phyloP scores from a whole-genome alignment of 2,888 invertebrate genomes.

The Psococerastis gibbosa region DNA sequence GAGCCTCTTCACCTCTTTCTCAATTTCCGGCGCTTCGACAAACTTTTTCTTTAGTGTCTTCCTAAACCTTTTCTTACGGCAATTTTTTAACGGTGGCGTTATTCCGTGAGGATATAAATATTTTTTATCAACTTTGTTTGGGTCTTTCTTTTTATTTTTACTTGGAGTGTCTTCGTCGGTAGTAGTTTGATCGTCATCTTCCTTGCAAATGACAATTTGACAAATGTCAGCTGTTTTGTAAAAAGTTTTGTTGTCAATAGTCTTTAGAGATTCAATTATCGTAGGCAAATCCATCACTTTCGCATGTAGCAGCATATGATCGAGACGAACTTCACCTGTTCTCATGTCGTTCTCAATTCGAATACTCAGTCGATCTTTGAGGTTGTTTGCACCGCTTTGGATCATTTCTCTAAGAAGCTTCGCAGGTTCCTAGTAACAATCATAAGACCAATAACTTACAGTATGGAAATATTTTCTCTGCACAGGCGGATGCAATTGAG shows the following conservation, averaged over 20 bases:
- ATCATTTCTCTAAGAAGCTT: slow-evolving; percentile 54
- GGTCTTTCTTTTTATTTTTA: slow-evolving; percentile 69
- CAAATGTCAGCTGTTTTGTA: slow-evolving; percentile 96
- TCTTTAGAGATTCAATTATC: slow-evolving; percentile 82
- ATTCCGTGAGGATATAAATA: slow-evolving; percentile 90
- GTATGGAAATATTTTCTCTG: no score
- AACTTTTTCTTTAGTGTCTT: slow-evolving; percentile 94
- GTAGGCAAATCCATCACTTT: slow-evolving; percentile 86
- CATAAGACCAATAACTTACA: no score
- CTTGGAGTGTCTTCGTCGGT: slow-evolving; percentile 57
- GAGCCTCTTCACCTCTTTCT: slow-evolving; percentile 89
- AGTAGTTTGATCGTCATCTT: slow-evolving; percentile 59
- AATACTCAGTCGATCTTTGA: slow-evolving; percentile 71
- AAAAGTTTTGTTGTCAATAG: slow-evolving; percentile 88
- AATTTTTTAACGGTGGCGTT: slow-evolving; percentile 90
- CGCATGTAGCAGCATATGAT: slow-evolving; percentile 69
- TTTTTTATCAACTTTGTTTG: slow-evolving; percentile 72
- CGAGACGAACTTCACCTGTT: slow-evolving; percentile 72
- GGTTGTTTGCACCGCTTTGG: slow-evolving; percentile 44
- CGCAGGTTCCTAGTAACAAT: slow-evolving; percentile 67
- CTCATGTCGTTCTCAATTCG: slow-evolving; percentile 76
- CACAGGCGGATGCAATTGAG: slow-evolving; percentile 8
- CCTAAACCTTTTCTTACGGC: slow-evolving; percentile 74
- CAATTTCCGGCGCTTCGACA: slow-evolving; percentile 93
- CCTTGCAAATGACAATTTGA: slow-evolving; percentile 71